Conservation (phyloP, 2,797 vertebrate genomes). For the Myoxocephalus aenaeus region DNA sequence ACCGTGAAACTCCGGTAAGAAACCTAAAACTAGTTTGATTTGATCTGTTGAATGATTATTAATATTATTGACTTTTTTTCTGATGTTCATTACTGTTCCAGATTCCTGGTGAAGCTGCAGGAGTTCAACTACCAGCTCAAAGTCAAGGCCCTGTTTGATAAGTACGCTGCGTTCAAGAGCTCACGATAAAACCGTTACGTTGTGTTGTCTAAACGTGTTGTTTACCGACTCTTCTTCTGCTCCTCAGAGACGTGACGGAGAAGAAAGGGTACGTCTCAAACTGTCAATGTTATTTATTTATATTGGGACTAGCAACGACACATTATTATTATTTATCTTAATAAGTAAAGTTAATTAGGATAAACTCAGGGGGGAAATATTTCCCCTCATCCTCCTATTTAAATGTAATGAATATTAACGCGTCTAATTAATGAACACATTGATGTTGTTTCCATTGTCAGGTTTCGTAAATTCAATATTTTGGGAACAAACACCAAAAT, state of each 20-base stretch:
- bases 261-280: conserved; percentile 90
- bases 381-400: not conserved
- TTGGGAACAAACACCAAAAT: conserved; percentile 95
- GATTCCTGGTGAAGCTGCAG: conserved; percentile 93
- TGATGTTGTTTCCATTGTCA: conserved; percentile 1
- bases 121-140: conserved; percentile 97
- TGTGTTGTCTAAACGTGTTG: not conserved
- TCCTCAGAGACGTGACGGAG: conserved; percentile 89
- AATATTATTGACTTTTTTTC: too few species aligned
- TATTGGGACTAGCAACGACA: not conserved
- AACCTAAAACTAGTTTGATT: too few species aligned
- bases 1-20: conserved; percentile 93
- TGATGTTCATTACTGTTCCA: conserved; percentile 54
- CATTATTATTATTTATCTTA: not conserved
- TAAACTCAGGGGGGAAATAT: not conserved
- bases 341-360: not conserved
- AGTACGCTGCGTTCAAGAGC: conserved; percentile 83
- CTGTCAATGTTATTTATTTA: not conserved
- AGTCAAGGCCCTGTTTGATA: conserved; percentile 95
- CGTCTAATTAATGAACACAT: not conserved
- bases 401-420: not conserved
- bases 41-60: too few species aligned
- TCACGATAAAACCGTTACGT: accelerated
- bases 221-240: conserved; percentile 8
- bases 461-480: conserved; percentile 96